Conservation (phyloP, 2,797 vertebrate species). For the Galaxias olidus region DNA sequence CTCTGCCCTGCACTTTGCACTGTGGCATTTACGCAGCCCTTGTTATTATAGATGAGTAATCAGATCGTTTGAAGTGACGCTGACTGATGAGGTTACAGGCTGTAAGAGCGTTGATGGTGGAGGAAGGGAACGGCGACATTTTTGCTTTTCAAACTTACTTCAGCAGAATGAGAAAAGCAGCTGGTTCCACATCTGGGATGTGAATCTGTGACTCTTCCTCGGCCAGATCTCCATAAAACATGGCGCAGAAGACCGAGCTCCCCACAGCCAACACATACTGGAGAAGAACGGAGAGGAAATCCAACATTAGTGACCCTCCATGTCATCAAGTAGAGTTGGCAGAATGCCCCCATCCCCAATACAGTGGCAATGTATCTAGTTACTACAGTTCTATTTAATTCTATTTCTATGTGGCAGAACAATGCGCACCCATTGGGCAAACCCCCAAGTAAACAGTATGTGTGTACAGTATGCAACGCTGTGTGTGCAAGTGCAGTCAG, state of each 20-base stretch:
- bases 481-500: neutral
- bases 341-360: no score
- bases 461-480: neutral
- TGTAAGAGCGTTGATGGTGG: conserved; percentile 21
- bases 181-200: conserved; percentile 98
- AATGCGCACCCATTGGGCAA: no score
- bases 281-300: neutral
- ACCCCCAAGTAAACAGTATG: neutral
- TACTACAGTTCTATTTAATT: neutral
- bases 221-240: conserved; percentile 98
- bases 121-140: conserved; percentile 35
- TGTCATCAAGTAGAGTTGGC: neutral
- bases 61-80: conserved; percentile 63
- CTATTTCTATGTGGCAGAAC: neutral
- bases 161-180: conserved; percentile 94
- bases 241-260: conserved; percentile 98
- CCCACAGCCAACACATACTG: conserved; percentile 98
- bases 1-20: conserved; percentile 39
- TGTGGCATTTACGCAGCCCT: conserved; percentile 44
- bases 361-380: no score
- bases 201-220: conserved; percentile 94
- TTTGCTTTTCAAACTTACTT: conserved; percentile 80
- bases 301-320: neutral
- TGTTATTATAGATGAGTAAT: conserved; percentile 59
- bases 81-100: conserved; percentile 33